These are phyloP conservation scores for Phrixothrix hirtus DNA, from an alignment of 2,888 invertebrate species.

Conservation along the genomic window DNA sequence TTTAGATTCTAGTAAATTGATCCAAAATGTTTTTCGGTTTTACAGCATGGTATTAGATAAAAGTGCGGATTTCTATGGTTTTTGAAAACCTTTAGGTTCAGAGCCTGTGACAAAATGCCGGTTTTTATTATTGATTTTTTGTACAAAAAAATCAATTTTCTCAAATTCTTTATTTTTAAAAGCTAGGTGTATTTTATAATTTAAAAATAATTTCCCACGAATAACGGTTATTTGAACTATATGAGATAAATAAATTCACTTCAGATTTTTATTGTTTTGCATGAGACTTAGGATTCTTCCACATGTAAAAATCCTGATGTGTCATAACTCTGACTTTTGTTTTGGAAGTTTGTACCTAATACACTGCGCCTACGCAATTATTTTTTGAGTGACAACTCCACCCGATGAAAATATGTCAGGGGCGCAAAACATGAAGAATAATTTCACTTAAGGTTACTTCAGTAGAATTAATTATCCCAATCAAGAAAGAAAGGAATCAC, in stretches of 20 bases:
- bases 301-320: conserved; percentile 14
- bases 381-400: conserved; percentile 16
- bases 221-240: conserved; percentile 6
- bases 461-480: conserved; percentile 18
- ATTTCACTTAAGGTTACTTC: conserved; percentile 20
- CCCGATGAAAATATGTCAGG: conserved; percentile 22
- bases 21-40: conserved; percentile 9
- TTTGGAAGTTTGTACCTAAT: conserved; percentile 15
- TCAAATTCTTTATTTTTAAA: conserved; percentile 3
- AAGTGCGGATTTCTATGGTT: conserved; percentile 1
- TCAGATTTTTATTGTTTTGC: conserved; percentile 1
- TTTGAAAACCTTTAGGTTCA: conserved; percentile 4
- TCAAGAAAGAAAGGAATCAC: conserved; percentile 21
- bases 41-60: conserved; percentile 4
- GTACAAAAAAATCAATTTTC: conserved; percentile 5
- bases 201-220: conserved; percentile 1
- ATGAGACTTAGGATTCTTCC: conserved; percentile 16
- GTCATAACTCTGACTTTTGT: conserved; percentile 18
- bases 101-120: not conserved
- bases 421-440: conserved; percentile 21
- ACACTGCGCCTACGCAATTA: conserved; percentile 23
- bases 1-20: conserved; percentile 7
- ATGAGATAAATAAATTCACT: conserved; percentile 4
- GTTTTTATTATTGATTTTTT: conserved; percentile 4
- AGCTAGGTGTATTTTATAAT: conserved; percentile 7